Conservation (phyloP, 2,797 vertebrate species). For the Mustela erminea region DNA sequence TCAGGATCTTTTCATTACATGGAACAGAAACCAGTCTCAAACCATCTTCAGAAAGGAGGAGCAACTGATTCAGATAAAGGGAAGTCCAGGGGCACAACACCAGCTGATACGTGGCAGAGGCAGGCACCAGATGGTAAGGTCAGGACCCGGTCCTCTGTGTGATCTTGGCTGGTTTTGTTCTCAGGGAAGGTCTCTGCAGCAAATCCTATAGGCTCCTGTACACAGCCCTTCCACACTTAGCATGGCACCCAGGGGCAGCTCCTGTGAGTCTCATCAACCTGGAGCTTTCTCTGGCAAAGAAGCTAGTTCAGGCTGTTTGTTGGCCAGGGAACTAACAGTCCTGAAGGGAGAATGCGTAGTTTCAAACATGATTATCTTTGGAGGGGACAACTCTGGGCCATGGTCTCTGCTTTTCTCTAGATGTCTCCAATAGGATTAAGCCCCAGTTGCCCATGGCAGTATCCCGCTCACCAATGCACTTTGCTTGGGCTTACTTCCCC, state of each 20-base stretch:
- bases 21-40: background rate
- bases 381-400: background rate
- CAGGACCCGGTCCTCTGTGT: background rate
- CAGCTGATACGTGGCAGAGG: background rate
- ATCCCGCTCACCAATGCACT: rapidly evolving
- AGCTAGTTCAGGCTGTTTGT: background rate
- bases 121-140: too few species aligned
- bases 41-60: background rate
- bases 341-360: background rate
- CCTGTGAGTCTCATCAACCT: background rate
- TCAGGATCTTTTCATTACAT: background rate
- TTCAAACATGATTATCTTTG: background rate
- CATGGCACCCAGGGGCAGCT: rapidly evolving
- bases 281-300: background rate
- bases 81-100: background rate
- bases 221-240: background rate
- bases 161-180: background rate
- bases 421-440: background rate
- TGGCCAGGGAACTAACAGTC: background rate
- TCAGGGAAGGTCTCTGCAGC: background rate
- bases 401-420: background rate
- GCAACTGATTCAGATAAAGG: background rate
- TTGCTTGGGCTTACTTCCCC: background rate
- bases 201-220: rapidly evolving
- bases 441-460: background rate